These are phyloP conservation scores for Cynodonichthys magdalenae DNA, from an alignment of 2,797 vertebrate species.

Conservation along the genomic window DNA sequence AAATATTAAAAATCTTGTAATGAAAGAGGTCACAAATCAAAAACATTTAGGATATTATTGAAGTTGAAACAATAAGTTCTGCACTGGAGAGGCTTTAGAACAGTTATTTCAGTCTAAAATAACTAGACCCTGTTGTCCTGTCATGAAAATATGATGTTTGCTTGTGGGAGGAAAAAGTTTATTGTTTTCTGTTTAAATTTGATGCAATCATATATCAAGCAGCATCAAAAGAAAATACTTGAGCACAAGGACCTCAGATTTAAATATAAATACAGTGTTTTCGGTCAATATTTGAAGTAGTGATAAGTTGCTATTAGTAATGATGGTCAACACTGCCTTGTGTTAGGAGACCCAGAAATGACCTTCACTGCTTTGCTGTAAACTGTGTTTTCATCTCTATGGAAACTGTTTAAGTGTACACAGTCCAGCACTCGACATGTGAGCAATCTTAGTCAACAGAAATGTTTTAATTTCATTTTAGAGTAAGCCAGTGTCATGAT, in stretches of 20 bases:
- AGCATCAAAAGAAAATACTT: too few species aligned
- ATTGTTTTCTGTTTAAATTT: too few species aligned
- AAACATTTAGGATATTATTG: too few species aligned
- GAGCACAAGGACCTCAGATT: background rate
- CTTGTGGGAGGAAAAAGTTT: too few species aligned
- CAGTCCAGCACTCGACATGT: constrained; percentile 26
- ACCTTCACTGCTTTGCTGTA: constrained; percentile 30
- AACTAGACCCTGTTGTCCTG: too few species aligned
- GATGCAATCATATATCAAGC: too few species aligned
- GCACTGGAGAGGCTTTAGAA: too few species aligned
- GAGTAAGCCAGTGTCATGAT: constrained; percentile 51
- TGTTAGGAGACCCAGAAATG: constrained; percentile 35
- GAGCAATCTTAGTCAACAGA: constrained; percentile 45
- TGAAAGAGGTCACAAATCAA: too few species aligned
- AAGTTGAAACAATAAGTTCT: too few species aligned
- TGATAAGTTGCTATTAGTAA: constrained; percentile 1
- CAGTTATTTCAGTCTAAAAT: too few species aligned
- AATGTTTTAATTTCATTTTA: constrained; percentile 60
- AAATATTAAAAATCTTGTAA: too few species aligned
- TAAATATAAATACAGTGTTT: constrained; percentile 1
- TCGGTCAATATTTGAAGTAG: constrained; percentile 3
- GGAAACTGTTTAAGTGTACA: constrained; percentile 32
- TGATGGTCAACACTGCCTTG: background rate
- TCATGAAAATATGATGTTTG: too few species aligned
- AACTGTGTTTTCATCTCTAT: constrained; percentile 40